Conservation (phyloP, 2,113 vertebrate genomes). For the Pyrgilauda ruficollis region DNA sequence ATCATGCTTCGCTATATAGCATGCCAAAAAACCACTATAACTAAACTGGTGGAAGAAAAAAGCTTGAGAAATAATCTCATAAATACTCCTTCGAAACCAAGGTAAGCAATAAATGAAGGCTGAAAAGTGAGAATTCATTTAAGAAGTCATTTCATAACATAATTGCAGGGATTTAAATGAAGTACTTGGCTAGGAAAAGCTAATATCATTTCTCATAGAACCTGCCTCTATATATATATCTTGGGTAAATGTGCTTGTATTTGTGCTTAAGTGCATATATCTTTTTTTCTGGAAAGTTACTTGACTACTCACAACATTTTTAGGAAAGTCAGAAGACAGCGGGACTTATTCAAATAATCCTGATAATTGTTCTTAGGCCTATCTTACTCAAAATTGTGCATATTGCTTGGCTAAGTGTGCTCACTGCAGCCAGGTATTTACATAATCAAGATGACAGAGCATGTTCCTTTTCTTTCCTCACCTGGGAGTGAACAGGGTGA, state of each 20-base stretch:
- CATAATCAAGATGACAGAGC: neutral
- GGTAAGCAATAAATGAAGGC: neutral
- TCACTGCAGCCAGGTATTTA: neutral
- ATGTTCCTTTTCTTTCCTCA: neutral
- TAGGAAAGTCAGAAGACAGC: neutral
- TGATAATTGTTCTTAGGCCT: neutral
- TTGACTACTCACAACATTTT: neutral
- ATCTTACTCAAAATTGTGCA: neutral
- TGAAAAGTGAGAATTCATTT: neutral
- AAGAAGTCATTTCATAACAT: neutral
- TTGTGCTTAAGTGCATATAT: rapidly evolving
- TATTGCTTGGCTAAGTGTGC: neutral
- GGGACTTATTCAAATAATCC: neutral
- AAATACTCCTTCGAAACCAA: neutral
- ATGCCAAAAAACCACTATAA: neutral
- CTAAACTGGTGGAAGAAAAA: neutral
- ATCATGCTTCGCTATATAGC: neutral
- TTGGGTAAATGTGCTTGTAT: neutral
- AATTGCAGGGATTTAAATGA: neutral
- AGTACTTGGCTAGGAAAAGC: neutral
- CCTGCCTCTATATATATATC: neutral
- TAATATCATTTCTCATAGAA: neutral
- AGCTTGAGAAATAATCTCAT: neutral
- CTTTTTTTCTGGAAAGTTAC: neutral
- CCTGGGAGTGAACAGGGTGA: rapidly evolving